Base-by-base conservation (phyloP, 2,888 invertebrate genomes). In the Pemphredon lugubris region DNA sequence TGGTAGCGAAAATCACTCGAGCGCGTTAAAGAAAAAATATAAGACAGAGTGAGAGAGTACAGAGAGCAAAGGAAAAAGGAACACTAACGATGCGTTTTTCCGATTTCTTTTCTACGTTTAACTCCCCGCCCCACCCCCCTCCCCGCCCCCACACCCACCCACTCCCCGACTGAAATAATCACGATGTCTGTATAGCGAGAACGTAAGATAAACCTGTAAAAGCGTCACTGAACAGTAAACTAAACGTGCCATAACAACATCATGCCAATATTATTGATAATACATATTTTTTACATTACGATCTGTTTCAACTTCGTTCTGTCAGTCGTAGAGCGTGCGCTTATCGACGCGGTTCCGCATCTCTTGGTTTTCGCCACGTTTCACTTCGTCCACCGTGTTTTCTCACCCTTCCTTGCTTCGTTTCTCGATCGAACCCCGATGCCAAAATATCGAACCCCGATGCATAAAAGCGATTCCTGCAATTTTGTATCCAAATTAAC, bases 211-310 rank as follows among this genome's bases (percentile, higher is more conserved):
- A 73, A 32, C 23, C 40, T 68, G 68, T 64, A 76, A 84, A 84
- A 74, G 84, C 84, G 84, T 85, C 81, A 83, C 68, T 80, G 81
- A 80, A 72, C 87, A 88, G 82, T 84, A 84, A 86, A 87, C 81
- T 86, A 84, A 88, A 88, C 86, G 89, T 89, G 89, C 89, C 89
- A 89, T 89, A 89, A 86, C 73, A 48, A 89, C 87, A 87, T 87
- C 87, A 89, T 89, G 89, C 89, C 88, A 89, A 89, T 87, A 86
- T 86, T 88, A 87, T 80, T 80, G 77, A 87, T 88, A 86, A 85
- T 85, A 81, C 82, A 81, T 86, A 85, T 86, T 87, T 85, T 87
- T 86, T 85, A 86, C 83, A 84, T 84, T 84, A 82, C 75, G 70
- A 81, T 83, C 81, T 71, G 80, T 87, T 81, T 84, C 51, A 70